phyloP scores from a whole-genome alignment of 2,888 invertebrate species.

The Oscheius myriophilus region DNA sequence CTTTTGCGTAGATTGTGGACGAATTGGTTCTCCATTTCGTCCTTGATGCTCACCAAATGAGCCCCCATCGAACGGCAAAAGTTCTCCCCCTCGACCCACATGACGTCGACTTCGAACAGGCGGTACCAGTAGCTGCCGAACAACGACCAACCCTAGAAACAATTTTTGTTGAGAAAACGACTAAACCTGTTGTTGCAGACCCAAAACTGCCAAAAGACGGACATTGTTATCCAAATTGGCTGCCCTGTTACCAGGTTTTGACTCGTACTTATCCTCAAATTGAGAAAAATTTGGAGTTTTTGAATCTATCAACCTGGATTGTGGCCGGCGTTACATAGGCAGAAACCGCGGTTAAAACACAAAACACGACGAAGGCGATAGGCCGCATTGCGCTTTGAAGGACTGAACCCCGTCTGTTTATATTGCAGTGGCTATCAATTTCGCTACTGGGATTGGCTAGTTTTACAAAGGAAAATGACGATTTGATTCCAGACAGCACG shows the following conservation, averaged over 20 bases:
- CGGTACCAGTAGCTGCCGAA: constrained; percentile 63
- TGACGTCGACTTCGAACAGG: constrained; percentile 64
- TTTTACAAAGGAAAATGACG: not conserved
- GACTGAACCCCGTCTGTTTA: no score
- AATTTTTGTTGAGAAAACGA: not conserved
- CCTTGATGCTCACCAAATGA: constrained; percentile 60
- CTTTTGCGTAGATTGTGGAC: constrained; percentile 64
- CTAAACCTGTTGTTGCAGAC: constrained; percentile 58
- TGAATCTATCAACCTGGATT: not conserved
- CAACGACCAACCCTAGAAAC: constrained; percentile 60
- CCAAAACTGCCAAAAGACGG: constrained; percentile 50
- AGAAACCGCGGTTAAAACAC: not conserved
- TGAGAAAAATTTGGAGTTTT: not conserved
- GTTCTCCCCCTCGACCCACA: constrained; percentile 68
- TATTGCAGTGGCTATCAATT: no score
- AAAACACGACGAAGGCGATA: not conserved
- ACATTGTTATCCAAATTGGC: constrained; percentile 57
- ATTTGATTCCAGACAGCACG: not conserved
- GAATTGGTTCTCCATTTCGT: constrained; percentile 64
- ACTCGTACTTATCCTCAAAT: constrained; percentile 18
- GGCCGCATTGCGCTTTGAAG: not conserved
- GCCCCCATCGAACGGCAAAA: constrained; percentile 66
- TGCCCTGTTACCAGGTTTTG: constrained; percentile 52
- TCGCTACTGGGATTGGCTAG: no score
- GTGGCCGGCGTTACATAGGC: constrained; percentile 19